Percentiles rank a stretch among this genome's conserved stretches.
These are phyloP conservation scores for Cathartes aura DNA, from an alignment of 2,113 vertebrate genomes.

Conservation along the genomic window DNA sequence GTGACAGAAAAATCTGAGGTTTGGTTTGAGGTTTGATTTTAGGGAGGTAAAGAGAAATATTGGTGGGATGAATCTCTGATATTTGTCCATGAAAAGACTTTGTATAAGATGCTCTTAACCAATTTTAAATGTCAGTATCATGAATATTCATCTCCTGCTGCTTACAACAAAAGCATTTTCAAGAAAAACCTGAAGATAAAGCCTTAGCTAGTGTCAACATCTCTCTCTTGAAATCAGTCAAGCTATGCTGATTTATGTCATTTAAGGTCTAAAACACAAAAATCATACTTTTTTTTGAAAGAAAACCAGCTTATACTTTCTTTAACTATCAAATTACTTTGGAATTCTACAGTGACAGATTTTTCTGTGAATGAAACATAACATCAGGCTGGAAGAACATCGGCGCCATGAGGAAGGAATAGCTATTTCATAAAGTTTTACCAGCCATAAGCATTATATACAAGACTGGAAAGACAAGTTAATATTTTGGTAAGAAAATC, in stretches of 20 bases:
- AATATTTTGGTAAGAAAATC: slow-evolving; percentile 53
- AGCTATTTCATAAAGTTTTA: slow-evolving; percentile 51
- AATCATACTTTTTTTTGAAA: background rate
- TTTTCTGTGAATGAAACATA: slow-evolving; percentile 19
- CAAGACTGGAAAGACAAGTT: slow-evolving; percentile 54
- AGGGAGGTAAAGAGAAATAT: background rate
- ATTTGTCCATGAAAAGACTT: background rate
- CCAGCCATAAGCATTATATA: slow-evolving; percentile 41
- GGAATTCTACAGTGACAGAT: slow-evolving; percentile 17
- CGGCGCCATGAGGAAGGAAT: background rate
- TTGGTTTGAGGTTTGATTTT: background rate
- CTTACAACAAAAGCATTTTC: background rate
- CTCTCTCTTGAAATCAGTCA: background rate
- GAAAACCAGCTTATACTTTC: background rate
- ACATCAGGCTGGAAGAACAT: background rate
- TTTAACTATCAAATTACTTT: slow-evolving; percentile 31
- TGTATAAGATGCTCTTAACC: background rate
- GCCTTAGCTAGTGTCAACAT: background rate
- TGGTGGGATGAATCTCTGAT: background rate
- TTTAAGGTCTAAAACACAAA: background rate
- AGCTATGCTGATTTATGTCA: background rate
- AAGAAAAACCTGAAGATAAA: background rate
- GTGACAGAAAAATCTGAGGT: background rate
- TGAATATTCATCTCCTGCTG: slow-evolving; percentile 14
- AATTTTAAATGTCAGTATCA: background rate